A percentile compares a stretch with the other conserved stretches of the same genome.
Conservation (phyloP, 1,140 invertebrate species). For the Ceratina australensis region DNA sequence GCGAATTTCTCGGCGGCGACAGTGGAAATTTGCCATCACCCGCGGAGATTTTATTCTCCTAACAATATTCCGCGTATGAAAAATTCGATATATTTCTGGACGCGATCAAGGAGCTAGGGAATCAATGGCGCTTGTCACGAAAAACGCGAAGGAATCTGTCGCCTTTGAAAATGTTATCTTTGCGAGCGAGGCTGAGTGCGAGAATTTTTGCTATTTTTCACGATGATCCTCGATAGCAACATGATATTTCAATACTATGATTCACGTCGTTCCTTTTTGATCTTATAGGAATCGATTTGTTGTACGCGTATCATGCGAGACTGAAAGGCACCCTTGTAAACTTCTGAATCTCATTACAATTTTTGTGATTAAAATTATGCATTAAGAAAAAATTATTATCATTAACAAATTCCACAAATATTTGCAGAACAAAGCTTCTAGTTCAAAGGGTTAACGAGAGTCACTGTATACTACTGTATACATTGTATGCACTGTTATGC, state of each 20-base stretch:
- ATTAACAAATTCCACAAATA: too few species aligned
- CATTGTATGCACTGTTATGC: too few species aligned
- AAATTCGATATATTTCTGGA: constrained; percentile 20
- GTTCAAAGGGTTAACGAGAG: too few species aligned
- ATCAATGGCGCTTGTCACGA: constrained; percentile 25
- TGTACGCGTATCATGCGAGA: too few species aligned
- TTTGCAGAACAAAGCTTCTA: too few species aligned
- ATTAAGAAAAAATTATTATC: too few species aligned
- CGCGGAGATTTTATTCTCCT: constrained; percentile 13
- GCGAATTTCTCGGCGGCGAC: neutral
- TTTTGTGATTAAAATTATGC: too few species aligned
- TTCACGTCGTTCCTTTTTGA: neutral
- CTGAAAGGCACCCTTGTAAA: too few species aligned
- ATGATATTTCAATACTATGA: neutral
- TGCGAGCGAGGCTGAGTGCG: neutral
- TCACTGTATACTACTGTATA: too few species aligned
- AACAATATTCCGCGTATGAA: constrained; percentile 1
- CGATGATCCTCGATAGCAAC: neutral
- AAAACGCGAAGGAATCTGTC: constrained; percentile 16
- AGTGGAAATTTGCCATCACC: neutral
- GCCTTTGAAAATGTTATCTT: constrained; percentile 26
- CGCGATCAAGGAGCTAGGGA: neutral
- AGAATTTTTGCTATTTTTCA: constrained; percentile 18
- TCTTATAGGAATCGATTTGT: neutral
- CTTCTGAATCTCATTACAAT: too few species aligned